A percentile compares a stretch with the other conserved stretches of the same genome.
Conservation (phyloP, 2,113 vertebrate species). For the Tachuris rubrigastra region DNA sequence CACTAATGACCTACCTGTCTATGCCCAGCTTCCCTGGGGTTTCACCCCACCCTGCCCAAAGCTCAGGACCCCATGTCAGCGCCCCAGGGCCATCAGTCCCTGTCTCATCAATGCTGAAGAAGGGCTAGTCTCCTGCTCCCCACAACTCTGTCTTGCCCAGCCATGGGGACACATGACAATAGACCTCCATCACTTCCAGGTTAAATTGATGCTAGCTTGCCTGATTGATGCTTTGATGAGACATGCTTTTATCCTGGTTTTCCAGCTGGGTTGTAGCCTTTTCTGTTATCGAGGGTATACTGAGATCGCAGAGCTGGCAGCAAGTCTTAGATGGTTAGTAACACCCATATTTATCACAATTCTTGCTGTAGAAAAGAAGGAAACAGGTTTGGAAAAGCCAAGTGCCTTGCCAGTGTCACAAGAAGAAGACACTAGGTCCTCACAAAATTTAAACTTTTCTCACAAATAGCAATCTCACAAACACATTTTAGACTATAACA, state of each 20-base stretch:
- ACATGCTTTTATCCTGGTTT: background rate
- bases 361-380: background rate
- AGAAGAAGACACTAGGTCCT: background rate
- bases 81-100: fast-evolving
- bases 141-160: background rate
- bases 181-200: background rate
- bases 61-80: background rate
- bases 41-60: fast-evolving
- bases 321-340: background rate
- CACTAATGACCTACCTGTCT: background rate
- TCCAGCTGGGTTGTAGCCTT: background rate
- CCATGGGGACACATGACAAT: background rate
- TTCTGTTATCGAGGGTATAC: background rate
- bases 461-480: background rate
- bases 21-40: background rate
- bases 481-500: background rate
- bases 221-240: background rate
- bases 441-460: background rate
- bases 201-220: background rate
- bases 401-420: background rate
- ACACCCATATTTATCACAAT: background rate
- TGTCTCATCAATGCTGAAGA: fast-evolving
- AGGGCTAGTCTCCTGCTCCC: background rate
- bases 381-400: background rate
- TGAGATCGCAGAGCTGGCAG: background rate